Base-by-base conservation (phyloP, 2,797 vertebrate genomes). In the Caiman crocodilus region DNA sequence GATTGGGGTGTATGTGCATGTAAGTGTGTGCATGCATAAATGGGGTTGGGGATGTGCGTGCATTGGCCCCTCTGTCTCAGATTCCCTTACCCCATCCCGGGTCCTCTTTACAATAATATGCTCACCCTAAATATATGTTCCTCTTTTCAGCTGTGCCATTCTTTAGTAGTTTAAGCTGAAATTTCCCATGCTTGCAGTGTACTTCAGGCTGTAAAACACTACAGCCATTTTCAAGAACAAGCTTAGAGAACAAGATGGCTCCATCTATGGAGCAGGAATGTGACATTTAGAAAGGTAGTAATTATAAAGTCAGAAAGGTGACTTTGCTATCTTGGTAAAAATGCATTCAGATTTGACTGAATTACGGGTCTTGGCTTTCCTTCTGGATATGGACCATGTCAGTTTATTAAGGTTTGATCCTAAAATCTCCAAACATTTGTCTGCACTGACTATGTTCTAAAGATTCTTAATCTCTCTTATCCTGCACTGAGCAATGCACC, bases 251-350 rank as follows among this genome's bases (percentile, higher is more conserved):
- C 28, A 79, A 91, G 88, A 23, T 6, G 42, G 42, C 42, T 50
- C 42, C 42, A 50, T 11, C 42, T 88, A 87, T 79, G 21, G 26
- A 95, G 83, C 3, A 81, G 5, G 35, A 94, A 82, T 74, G 63
- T 79, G 35, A 93, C 87, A 88, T 91, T 88, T 73, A 88, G 50
- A 50, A 71, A 63, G 56, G 57, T 67, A 42, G 92, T 35, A 87
- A 85, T 75, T 71, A 65, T 63, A 1, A 3, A 65, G 35, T 75
- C 59, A 90, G 60, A 79, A 92, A 88, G 18, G 58, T 88, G 81
- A 71, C 91, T 95, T 82, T 93, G 76, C 78, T 42, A 83, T 50
- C 17, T 73, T 65, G 28, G 8, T 12, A 81, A 71, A 69, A 76
- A 75, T 20, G 83, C 6, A 55, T 3, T 7, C 56, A 92, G 65